These are phyloP conservation scores for Leptinotarsa peninsularis DNA, from an alignment of 2,888 invertebrate genomes.

Conservation along the genomic window DNA sequence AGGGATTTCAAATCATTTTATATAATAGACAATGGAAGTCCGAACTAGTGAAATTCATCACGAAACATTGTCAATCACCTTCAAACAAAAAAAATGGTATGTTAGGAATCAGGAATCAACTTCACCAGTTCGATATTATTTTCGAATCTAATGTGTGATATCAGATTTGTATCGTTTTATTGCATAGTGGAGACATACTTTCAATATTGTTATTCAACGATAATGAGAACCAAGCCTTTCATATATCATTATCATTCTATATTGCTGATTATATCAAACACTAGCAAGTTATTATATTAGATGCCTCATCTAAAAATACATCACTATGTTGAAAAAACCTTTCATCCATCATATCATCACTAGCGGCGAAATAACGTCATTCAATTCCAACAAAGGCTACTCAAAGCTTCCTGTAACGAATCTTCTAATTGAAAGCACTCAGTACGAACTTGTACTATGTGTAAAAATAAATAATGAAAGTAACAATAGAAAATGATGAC, in stretches of 20 bases:
- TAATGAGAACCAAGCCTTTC: too few species aligned
- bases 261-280: neutral
- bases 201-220: too few species aligned
- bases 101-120: too few species aligned
- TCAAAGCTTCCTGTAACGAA: slow-evolving; percentile 39
- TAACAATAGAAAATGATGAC: slow-evolving; percentile 45
- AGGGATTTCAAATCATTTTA: too few species aligned
- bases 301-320: neutral
- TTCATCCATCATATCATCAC: slow-evolving; percentile 40
- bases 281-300: neutral
- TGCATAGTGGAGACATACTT: too few species aligned
- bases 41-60: too few species aligned
- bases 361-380: slow-evolving; percentile 27
- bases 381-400: slow-evolving; percentile 33
- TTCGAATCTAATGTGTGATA: too few species aligned
- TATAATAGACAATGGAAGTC: too few species aligned
- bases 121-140: too few species aligned
- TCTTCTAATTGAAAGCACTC: slow-evolving; percentile 41
- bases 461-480: slow-evolving; percentile 43
- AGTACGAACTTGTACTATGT: slow-evolving; percentile 36
- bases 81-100: too few species aligned
- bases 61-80: too few species aligned
- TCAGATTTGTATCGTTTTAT: too few species aligned
- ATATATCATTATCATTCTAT: neutral
- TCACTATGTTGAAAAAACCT: slow-evolving; percentile 3